Evolutionary conservation across 2,797 vertebrate genomes (phyloP).

Genomic region (Semaprochilodus insignis): DNA sequence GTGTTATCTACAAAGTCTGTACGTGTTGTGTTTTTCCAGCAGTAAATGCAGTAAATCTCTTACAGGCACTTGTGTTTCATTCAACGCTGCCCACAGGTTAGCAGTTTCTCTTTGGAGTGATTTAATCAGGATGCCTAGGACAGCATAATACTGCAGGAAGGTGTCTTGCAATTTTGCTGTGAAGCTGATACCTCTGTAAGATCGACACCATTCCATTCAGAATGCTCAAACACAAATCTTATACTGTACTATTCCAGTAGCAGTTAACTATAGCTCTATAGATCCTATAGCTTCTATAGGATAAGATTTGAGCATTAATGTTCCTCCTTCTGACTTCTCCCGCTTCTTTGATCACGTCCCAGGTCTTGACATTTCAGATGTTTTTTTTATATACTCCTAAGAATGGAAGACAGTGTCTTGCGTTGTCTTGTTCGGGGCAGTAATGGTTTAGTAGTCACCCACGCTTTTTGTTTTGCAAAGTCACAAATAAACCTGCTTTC

Average conservation of each 20-base stretch:
- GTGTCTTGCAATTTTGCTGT: background rate
- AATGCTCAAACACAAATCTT: constrained; percentile 1
- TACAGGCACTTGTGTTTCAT: constrained; percentile 17
- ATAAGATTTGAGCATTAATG: background rate
- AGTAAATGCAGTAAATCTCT: constrained; percentile 25
- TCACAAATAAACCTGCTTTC: constrained; percentile 38
- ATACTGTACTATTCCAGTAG: background rate
- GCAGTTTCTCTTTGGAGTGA: background rate
- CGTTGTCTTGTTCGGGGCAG: constrained; percentile 47
- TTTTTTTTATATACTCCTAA: constrained; percentile 51
- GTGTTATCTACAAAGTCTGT: constrained; percentile 40
- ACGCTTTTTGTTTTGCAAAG: background rate
- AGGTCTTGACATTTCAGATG: constrained; percentile 57
- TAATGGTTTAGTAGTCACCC: background rate
- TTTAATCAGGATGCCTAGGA: background rate
- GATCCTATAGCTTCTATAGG: background rate
- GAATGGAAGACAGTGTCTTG: constrained; percentile 21
- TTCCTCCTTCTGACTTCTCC: background rate
- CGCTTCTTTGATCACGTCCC: constrained; percentile 57
- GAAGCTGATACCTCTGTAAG: background rate
- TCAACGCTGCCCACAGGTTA: constrained; percentile 16
- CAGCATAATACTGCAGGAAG: background rate
- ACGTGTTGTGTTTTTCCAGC: constrained; percentile 30
- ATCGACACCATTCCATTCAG: background rate
- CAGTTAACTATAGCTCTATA: background rate